Evolutionary conservation across 2,888 invertebrate species (phyloP).

Genomic region (Drosophila hamatofila): DNA sequence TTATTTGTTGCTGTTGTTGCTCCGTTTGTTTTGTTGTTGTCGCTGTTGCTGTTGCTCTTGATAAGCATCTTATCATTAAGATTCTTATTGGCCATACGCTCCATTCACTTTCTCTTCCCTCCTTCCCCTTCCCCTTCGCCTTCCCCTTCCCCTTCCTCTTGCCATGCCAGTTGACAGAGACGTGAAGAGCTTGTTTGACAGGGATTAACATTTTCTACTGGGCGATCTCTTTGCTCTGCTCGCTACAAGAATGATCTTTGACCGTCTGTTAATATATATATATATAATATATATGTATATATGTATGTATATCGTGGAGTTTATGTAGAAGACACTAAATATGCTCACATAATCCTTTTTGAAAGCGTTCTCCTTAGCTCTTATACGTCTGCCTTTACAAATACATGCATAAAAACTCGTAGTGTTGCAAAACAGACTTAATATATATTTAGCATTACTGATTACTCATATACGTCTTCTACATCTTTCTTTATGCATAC

Average conservation of each 20-base stretch:
- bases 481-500: too few relatives aligned
- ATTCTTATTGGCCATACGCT: conserved; percentile 32
- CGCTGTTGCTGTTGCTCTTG: conserved; percentile 32
- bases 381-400: neutral
- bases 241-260: neutral
- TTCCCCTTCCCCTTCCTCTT: neutral
- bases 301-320: neutral
- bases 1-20: conserved; percentile 26
- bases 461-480: too few relatives aligned
- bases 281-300: neutral
- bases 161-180: neutral
- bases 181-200: conserved; percentile 14
- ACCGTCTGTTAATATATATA: neutral
- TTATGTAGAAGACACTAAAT: neutral
- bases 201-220: conserved; percentile 9
- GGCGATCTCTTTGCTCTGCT: neutral
- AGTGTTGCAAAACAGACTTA: too few relatives aligned
- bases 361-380: neutral
- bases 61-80: conserved; percentile 52
- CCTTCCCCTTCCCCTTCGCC: neutral
- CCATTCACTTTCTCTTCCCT: conserved; percentile 15
- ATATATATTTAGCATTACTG: too few relatives aligned
- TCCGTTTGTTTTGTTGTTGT: conserved; percentile 15
- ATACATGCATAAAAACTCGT: too few relatives aligned
- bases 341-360: neutral